Conservation (phyloP, 2,113 vertebrate genomes). For the Procavia capensis region DNA sequence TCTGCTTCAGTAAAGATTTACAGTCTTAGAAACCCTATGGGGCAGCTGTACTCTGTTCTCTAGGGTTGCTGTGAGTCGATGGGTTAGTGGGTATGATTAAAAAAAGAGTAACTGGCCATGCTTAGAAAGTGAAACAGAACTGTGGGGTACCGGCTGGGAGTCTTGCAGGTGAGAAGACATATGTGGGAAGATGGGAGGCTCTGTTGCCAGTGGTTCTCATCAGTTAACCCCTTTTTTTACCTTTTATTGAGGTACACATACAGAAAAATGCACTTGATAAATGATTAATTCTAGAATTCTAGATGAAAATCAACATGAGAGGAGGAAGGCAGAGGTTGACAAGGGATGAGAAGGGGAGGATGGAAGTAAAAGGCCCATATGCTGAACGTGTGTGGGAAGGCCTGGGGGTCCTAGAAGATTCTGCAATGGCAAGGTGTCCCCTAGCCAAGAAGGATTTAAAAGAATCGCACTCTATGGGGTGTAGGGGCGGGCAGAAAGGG, state of each 20-base stretch:
- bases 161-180: not conserved
- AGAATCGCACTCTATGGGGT: not conserved
- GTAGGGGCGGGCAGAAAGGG: not conserved
- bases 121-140: no score
- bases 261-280: not conserved
- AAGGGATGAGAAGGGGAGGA: not conserved
- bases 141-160: not conserved
- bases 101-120: not conserved
- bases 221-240: not conserved
- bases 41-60: not conserved
- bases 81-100: not conserved
- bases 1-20: not conserved
- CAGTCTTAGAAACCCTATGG: not conserved
- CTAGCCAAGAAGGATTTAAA: not conserved
- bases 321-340: not conserved
- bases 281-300: not conserved
- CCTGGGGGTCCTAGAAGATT: not conserved
- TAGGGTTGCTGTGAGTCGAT: not conserved
- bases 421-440: not conserved
- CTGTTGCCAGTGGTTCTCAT: not conserved
- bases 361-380: not conserved
- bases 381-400: not conserved
- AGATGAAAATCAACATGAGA: not conserved
- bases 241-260: not conserved
- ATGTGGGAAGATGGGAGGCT: no score